Evolutionary conservation across 37 sponge, comb jelly and placozoan genomes (phyloP).

Genomic region (Corticium candelabrum): DNA sequence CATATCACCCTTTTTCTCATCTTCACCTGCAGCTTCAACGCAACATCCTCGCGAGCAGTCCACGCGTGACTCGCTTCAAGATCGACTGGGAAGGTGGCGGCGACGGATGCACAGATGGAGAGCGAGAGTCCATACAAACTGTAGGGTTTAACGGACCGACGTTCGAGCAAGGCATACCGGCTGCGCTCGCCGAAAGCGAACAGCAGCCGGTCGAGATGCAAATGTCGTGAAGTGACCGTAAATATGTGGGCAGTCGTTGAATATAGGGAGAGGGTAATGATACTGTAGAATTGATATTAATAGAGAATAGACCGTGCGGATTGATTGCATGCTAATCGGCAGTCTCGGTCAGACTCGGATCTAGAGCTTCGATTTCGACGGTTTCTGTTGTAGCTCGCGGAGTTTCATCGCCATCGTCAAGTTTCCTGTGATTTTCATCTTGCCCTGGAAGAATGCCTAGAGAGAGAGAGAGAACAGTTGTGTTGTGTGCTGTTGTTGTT

Average conservation of each 20-base stretch:
- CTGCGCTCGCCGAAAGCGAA: too few species aligned
- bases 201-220: too few species aligned
- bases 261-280: not conserved
- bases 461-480: not conserved
- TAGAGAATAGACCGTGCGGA: too few species aligned
- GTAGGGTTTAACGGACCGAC: too few species aligned
- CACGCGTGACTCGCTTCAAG: conserved; percentile 94
- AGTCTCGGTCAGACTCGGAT: too few species aligned
- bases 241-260: not conserved
- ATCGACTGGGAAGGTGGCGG: conserved; percentile 89
- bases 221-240: not conserved
- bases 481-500: not conserved
- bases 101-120: too few species aligned
- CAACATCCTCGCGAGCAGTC: conserved; percentile 92
- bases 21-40: conserved; percentile 81
- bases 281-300: too few species aligned
- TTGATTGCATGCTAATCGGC: too few species aligned
- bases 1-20: conserved; percentile 1
- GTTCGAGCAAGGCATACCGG: too few species aligned
- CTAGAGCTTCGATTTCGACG: not conserved
- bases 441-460: conserved; percentile 83
- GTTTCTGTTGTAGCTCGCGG: not conserved
- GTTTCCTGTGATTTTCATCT: conserved; percentile 83
- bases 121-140: too few species aligned
- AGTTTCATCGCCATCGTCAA: conserved; percentile 83